phyloP scores from a whole-genome alignment of 2,888 invertebrate species.

The Polydrusus cervinus region DNA sequence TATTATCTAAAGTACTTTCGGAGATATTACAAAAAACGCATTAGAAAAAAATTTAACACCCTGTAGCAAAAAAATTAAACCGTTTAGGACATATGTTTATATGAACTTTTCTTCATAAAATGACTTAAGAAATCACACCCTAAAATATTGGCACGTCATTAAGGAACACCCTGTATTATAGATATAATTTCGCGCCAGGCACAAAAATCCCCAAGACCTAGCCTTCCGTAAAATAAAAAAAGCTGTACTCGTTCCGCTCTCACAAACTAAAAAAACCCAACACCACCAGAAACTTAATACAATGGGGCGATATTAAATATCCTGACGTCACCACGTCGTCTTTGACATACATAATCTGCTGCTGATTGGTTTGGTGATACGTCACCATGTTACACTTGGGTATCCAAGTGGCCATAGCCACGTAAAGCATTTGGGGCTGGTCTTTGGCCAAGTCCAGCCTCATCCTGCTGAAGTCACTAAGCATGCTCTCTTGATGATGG shows the following conservation, averaged over 20 bases:
- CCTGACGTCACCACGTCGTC: not conserved
- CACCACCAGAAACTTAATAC: conserved; percentile 7
- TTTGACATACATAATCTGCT: conserved; percentile 53
- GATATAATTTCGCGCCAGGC: not conserved
- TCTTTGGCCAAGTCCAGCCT: conserved; percentile 74
- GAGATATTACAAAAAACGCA: no score
- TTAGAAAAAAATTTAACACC: no score
- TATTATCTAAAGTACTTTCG: no score
- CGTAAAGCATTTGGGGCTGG: conserved; percentile 82
- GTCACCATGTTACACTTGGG: conserved; percentile 77
- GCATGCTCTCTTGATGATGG: conserved; percentile 72
- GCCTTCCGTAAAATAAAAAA: conserved; percentile 18
- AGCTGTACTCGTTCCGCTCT: conserved; percentile 1
- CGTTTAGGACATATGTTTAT: no score
- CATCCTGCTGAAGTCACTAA: conserved; percentile 77
- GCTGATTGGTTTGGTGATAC: conserved; percentile 48
- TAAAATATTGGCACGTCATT: no score
- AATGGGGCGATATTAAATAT: not conserved
- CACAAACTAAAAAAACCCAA: conserved; percentile 14
- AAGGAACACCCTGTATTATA: no score
- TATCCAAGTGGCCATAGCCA: conserved; percentile 84
- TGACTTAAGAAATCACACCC: no score
- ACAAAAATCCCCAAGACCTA: not conserved
- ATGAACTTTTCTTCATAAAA: no score
- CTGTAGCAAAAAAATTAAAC: no score